Percentiles rank a stretch among this genome's conserved stretches.
Evolutionary conservation across 2,888 invertebrate species (phyloP).

Genomic region (Apotomis betuletana): DNA sequence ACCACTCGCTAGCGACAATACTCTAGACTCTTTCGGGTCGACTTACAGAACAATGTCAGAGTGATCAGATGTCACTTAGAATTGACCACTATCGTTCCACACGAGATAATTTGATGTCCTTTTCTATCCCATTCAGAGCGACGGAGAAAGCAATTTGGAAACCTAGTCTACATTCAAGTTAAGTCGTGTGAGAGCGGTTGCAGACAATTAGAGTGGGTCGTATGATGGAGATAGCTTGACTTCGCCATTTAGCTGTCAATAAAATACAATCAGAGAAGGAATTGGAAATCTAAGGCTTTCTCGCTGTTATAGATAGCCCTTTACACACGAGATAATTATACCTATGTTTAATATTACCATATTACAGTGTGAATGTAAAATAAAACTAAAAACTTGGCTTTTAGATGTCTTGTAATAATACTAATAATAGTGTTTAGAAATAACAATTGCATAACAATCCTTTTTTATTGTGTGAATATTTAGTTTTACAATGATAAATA

Average conservation of each 20-base stretch:
- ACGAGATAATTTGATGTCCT: background rate
- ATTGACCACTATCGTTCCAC: background rate
- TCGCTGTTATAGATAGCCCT: background rate
- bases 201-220: conserved; percentile 19
- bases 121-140: background rate
- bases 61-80: background rate
- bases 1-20: conserved; percentile 30
- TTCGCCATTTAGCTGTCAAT: conserved; percentile 46
- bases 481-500: too few relatives aligned
- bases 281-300: conserved; percentile 17
- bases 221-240: conserved; percentile 38
- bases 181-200: background rate
- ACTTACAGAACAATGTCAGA: conserved; percentile 8
- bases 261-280: conserved; percentile 23
- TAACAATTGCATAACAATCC: too few relatives aligned
- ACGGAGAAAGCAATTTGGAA: background rate
- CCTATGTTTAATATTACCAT: too few relatives aligned
- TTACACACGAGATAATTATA: too few relatives aligned
- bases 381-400: too few relatives aligned
- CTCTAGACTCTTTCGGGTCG: background rate
- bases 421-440: too few relatives aligned
- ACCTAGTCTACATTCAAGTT: background rate
- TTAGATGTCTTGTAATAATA: too few relatives aligned
- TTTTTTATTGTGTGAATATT: too few relatives aligned
- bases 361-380: too few relatives aligned